These are phyloP conservation scores for Ceramica pisi DNA, from an alignment of 2,888 invertebrate species.

Conservation along the genomic window DNA sequence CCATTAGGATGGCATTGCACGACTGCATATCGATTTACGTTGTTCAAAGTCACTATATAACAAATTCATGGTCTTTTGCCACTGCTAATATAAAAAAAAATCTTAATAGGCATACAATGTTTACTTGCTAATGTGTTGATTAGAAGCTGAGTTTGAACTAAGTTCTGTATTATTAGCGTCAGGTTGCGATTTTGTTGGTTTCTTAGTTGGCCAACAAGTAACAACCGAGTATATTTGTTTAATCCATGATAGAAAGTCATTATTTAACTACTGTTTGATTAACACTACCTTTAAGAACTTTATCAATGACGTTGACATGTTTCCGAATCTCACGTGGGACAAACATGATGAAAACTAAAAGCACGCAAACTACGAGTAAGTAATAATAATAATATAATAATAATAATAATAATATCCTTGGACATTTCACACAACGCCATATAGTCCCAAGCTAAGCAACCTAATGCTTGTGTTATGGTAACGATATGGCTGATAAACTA, in stretches of 20 bases:
- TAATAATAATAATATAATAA: too few species aligned
- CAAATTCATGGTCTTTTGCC: conserved; percentile 44
- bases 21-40: conserved; percentile 65
- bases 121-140: conserved; percentile 52
- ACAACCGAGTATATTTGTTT: conserved; percentile 19
- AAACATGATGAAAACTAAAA: conserved; percentile 7
- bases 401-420: too few species aligned
- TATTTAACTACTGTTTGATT: conserved; percentile 19
- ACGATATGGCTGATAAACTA: too few species aligned
- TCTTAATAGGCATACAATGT: conserved; percentile 33
- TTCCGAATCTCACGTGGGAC: neutral
- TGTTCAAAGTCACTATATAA: conserved; percentile 59
- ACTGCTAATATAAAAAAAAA: conserved; percentile 36
- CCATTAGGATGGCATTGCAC: conserved; percentile 65
- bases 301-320: conserved; percentile 6
- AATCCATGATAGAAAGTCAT: conserved; percentile 20
- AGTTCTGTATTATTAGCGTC: conserved; percentile 40
- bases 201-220: conserved; percentile 12
- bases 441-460: too few species aligned
- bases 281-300: conserved; percentile 14
- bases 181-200: conserved; percentile 37
- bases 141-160: conserved; percentile 28
- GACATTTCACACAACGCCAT: too few species aligned
- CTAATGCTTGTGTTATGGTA: too few species aligned
- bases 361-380: too few species aligned